Percentiles rank a stretch among this genome's conserved stretches.
Evolutionary conservation across 2,113 vertebrate species (phyloP).

Genomic region (Sitta europaea): DNA sequence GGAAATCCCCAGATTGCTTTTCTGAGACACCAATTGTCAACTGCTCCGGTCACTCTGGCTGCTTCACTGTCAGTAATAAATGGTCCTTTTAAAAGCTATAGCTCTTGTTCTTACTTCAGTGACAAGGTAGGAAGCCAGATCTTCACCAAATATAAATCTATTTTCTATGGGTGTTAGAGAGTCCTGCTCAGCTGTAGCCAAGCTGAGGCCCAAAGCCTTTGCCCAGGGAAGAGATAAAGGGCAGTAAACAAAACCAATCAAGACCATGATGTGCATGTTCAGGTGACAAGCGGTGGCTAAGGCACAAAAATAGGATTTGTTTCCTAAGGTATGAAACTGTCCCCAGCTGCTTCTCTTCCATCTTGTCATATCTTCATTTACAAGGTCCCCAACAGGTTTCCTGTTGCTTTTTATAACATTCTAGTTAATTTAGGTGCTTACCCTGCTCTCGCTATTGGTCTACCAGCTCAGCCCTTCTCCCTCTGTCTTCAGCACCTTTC

Average conservation of each 20-base stretch:
- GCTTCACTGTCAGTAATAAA: background rate
- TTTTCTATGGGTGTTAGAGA: background rate
- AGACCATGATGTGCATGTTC: background rate
- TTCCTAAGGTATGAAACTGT: background rate
- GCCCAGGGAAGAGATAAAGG: background rate
- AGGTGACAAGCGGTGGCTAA: background rate
- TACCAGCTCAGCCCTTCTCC: background rate
- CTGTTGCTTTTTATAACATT: conserved; percentile 24
- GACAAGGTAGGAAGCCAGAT: background rate
- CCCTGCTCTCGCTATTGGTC: background rate
- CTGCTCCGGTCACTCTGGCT: background rate
- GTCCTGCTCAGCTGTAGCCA: background rate
- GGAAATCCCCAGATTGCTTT: background rate
- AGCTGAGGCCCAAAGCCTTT: background rate
- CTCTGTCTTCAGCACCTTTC: background rate
- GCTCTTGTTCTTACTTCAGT: background rate
- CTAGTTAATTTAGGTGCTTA: background rate
- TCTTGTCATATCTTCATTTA: background rate
- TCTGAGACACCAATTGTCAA: background rate
- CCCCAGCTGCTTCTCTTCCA: background rate
- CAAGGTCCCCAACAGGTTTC: background rate
- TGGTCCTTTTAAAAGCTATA: background rate
- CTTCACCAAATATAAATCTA: background rate
- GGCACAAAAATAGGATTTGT: background rate
- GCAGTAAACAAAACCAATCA: background rate